Evolutionary conservation across 2,888 invertebrate species (phyloP), one percentile per base, ranked within the genome.

Genomic region (Alloscopus bannaensis): DNA sequence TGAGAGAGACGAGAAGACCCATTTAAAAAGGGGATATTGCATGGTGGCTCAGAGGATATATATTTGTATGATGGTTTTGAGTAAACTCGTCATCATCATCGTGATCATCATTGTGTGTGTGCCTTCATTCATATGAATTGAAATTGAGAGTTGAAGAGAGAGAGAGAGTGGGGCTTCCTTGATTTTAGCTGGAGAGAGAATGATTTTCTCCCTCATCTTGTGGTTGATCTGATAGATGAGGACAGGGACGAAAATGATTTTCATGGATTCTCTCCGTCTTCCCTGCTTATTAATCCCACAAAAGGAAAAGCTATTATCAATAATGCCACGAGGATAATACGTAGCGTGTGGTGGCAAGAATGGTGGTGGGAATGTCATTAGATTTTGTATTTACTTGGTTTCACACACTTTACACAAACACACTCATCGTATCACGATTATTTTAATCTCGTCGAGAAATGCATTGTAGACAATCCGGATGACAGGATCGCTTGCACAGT

Each of bases 111-210:
- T 55, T 16, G 28, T 55, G 36, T 26, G 40, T 40, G 40, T 60
- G 40, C 11, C 60, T 60, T 40, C 68, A 68, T 71, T 71, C 66
- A n/a, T n/a, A 78, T 78, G 71, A 71, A 60, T 71, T 78, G 70
- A 60, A 70, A 69, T 70, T 64, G 64, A 62, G 69, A 50, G 57
- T 22, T 75, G 69, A 22, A n/a, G 36, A 6, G 13, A 13, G 8
- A 36, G 36, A 8, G 13, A 13, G 8, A 8, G 13, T 36, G 45
- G 18, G 18, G 4, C 4, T 45, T 45, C 45, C n/a, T 45, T 45
- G 45, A 47, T 55, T 36, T 31, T 20, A 36, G 60, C 24, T 42
- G 57, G 42, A 13, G 8, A 11, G 20, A 22, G 55, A 36, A 20
- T 55, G 22, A 55, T 50, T 50, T 50, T 20, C 20, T 50, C 50